phyloP scores from a whole-genome alignment of 2,888 invertebrate genomes.

The Drosophila subquinaria region DNA sequence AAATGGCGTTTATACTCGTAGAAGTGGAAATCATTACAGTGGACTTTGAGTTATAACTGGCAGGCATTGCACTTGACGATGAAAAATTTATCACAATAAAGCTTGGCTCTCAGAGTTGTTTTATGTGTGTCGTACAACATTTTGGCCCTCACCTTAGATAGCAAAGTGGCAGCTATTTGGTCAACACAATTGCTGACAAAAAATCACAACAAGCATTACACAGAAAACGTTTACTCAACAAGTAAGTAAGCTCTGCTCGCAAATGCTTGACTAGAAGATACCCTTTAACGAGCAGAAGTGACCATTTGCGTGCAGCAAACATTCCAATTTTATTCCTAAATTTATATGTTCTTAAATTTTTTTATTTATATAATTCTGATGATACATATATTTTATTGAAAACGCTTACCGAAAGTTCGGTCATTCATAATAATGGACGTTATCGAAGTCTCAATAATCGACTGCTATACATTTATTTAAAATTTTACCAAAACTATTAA shows the following conservation, averaged over 20 bases:
- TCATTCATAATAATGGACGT: neutral
- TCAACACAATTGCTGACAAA: slow-evolving; percentile 51
- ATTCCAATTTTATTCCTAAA: neutral
- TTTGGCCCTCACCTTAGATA: slow-evolving; percentile 16
- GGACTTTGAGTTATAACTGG: slow-evolving; percentile 72
- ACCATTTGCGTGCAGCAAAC: neutral
- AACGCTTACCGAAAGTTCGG: neutral
- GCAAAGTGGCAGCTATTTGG: slow-evolving; percentile 54
- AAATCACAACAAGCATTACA: slow-evolving; percentile 16
- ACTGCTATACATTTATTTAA: neutral
- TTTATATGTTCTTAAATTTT: too few species aligned
- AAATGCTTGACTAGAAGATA: neutral
- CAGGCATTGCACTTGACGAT: slow-evolving; percentile 68
- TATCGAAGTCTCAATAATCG: neutral
- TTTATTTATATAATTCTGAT: too few species aligned
- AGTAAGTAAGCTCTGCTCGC: slow-evolving; percentile 2
- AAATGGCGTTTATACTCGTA: slow-evolving; percentile 51
- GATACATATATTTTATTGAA: too few species aligned
- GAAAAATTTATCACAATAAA: slow-evolving; percentile 69
- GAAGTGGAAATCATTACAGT: slow-evolving; percentile 69
- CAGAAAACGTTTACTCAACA: slow-evolving; percentile 24
- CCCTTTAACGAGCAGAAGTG: neutral
- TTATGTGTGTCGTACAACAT: slow-evolving; percentile 12
- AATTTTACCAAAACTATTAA: neutral
- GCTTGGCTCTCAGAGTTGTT: neutral